Percentiles rank a stretch among this genome's conserved stretches.
phyloP scores from a whole-genome alignment of 2,888 invertebrate genomes.

The Agriotes lineatus region DNA sequence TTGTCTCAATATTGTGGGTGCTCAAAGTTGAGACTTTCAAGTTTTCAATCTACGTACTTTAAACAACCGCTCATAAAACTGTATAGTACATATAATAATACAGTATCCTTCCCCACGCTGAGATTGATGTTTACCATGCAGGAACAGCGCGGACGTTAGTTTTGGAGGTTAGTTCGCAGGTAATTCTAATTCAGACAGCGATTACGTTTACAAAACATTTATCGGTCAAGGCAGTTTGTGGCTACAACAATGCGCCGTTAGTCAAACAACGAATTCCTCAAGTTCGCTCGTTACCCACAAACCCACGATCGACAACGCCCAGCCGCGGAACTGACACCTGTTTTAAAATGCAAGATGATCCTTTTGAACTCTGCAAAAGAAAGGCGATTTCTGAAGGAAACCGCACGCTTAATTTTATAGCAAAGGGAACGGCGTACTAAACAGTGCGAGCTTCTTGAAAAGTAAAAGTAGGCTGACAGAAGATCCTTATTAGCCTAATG shows the following conservation, averaged over 20 bases:
- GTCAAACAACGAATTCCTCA: constrained; percentile 3
- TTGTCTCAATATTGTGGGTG: too few relatives aligned
- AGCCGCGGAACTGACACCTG: not conserved
- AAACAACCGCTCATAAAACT: too few relatives aligned
- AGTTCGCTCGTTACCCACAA: constrained; percentile 6
- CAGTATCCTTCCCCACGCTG: too few relatives aligned
- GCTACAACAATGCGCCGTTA: constrained; percentile 12
- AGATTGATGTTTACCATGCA: not conserved
- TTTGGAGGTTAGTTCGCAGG: constrained; percentile 3
- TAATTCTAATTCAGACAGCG: not conserved
- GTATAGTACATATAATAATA: too few relatives aligned
- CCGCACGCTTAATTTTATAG: not conserved
- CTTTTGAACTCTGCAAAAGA: too few relatives aligned
- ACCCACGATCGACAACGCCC: constrained; percentile 2
- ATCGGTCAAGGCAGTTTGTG: constrained; percentile 10
- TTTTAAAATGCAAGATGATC: not conserved
- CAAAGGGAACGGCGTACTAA: constrained; percentile 2
- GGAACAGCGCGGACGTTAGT: not conserved
- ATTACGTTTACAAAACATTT: constrained; percentile 10
- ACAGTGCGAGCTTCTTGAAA: constrained; percentile 17
- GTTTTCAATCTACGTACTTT: too few relatives aligned
- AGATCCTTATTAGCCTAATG: constrained; percentile 8
- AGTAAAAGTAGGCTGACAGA: constrained; percentile 37
- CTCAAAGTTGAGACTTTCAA: too few relatives aligned
- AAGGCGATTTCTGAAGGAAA: too few relatives aligned